These are phyloP conservation scores for Entomyzon cyanotis DNA, from an alignment of 2,113 vertebrate genomes.

Conservation along the genomic window DNA sequence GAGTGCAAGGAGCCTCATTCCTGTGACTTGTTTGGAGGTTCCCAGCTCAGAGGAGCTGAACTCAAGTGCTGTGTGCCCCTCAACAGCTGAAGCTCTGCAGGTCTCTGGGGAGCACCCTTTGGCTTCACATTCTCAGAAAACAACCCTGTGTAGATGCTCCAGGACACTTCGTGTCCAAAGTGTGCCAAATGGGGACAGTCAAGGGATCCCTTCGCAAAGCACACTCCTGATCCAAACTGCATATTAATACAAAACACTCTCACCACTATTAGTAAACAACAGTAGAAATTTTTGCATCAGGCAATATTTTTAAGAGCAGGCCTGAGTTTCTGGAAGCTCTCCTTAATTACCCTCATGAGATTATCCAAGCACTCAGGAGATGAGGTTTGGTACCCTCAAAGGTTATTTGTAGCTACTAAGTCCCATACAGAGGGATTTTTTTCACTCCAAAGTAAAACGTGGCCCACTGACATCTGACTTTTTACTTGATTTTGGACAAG, in stretches of 20 bases:
- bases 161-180: neutral
- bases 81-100: neutral
- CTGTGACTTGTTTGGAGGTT: fast-evolving
- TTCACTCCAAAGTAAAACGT: neutral
- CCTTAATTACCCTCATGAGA: neutral
- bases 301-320: neutral
- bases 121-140: neutral
- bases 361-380: neutral
- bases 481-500: neutral
- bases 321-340: neutral
- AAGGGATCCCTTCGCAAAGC: neutral
- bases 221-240: neutral
- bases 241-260: neutral
- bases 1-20: fast-evolving
- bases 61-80: fast-evolving
- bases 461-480: neutral
- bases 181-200: neutral
- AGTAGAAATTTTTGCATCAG: neutral
- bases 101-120: neutral
- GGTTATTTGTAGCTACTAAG: neutral
- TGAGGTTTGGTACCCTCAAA: neutral
- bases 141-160: neutral
- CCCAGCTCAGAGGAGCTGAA: neutral
- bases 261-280: neutral
- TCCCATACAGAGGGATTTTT: neutral